Percentiles rank a stretch among this genome's conserved stretches.
Evolutionary conservation across 2,888 invertebrate genomes (phyloP).

Genomic region (Yponomeuta cagnagella): DNA sequence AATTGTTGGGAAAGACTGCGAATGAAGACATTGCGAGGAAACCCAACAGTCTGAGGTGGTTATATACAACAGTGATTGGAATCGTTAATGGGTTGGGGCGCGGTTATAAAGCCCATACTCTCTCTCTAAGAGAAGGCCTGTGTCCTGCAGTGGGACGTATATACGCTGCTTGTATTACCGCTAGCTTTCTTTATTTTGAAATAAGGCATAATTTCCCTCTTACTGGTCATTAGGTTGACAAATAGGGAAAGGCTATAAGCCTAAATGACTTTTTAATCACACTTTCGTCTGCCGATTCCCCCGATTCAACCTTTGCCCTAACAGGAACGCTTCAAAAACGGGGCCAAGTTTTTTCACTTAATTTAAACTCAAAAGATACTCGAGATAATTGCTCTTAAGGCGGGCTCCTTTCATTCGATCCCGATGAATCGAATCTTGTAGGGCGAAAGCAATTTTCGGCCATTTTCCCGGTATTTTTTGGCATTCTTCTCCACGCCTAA

Average conservation of each 20-base stretch:
- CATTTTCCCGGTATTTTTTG: constrained; percentile 70
- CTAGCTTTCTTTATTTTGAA: not conserved
- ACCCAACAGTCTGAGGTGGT: no score
- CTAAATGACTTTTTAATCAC: constrained; percentile 8
- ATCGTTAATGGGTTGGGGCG: no score
- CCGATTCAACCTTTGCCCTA: constrained; percentile 23
- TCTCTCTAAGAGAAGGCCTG: no score
- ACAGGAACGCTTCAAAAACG: constrained; percentile 27
- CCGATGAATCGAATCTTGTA: constrained; percentile 53
- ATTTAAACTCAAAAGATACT: constrained; percentile 76
- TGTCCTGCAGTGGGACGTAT: no score
- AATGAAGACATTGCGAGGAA: no score
- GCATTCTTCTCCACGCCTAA: constrained; percentile 45
- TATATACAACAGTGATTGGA: no score
- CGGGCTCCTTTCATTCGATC: constrained; percentile 47
- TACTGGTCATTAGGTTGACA: not conserved
- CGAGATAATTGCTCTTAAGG: constrained; percentile 66
- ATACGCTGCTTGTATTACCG: no score
- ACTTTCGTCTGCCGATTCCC: constrained; percentile 16
- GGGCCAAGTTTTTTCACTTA: constrained; percentile 65
- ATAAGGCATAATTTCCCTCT: not conserved
- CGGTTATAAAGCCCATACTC: no score
- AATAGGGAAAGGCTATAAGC: not conserved
- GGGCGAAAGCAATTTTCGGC: constrained; percentile 56
- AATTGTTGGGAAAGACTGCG: no score